Conservation (phyloP, 2,797 vertebrate species). For the Pteronotus mesoamericanus region DNA sequence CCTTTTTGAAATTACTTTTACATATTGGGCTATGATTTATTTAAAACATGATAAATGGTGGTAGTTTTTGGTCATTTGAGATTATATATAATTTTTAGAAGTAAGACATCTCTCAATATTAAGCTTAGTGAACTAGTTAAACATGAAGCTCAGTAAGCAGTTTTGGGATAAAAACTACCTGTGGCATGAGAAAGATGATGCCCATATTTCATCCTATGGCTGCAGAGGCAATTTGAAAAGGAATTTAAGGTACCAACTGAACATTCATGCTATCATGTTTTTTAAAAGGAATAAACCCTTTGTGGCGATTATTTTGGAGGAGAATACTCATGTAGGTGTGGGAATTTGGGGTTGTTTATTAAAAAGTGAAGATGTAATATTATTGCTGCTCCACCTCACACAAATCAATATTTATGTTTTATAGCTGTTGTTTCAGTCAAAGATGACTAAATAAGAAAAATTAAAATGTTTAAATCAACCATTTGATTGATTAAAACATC, state of each 20-base stretch:
- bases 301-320: background rate
- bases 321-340: background rate
- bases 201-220: background rate
- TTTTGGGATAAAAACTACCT: background rate
- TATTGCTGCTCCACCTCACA: background rate
- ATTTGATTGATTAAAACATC: background rate
- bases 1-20: background rate
- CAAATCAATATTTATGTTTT: background rate
- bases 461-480: background rate
- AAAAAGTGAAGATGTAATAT: constrained; percentile 8
- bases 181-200: background rate
- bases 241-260: background rate
- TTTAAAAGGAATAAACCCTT: background rate
- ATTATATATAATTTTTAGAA: background rate
- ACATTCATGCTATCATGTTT: background rate
- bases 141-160: background rate
- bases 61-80: background rate
- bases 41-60: background rate
- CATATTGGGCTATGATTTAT: background rate
- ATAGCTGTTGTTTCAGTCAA: background rate
- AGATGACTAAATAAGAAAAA: background rate
- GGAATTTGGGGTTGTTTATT: background rate
- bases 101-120: background rate
- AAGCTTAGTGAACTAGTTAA: background rate
- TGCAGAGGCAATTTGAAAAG: background rate